Conservation (phyloP, 2,113 vertebrate genomes). For the Engraulis encrasicolus region DNA sequence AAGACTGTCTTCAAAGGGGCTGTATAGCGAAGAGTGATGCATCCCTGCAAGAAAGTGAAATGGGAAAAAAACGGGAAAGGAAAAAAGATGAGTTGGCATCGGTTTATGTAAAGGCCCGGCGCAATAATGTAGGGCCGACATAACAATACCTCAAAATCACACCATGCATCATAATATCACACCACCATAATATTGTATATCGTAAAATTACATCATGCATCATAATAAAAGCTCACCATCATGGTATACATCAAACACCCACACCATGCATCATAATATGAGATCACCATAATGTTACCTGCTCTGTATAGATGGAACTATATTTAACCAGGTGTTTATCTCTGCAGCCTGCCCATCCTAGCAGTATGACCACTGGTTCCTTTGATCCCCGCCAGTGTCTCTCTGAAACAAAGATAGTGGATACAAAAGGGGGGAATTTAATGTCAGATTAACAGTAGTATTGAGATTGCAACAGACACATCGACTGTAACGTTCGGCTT, state of each 20-base stretch:
- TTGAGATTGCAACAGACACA: too few relatives aligned
- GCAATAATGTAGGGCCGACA: not conserved
- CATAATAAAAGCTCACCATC: too few relatives aligned
- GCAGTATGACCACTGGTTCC: slow-evolving; percentile 88
- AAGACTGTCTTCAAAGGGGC: slow-evolving; percentile 89
- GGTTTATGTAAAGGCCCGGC: not conserved
- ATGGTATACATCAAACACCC: too few relatives aligned
- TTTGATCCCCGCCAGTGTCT: slow-evolving; percentile 74
- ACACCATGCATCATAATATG: too few relatives aligned
- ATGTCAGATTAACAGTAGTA: too few relatives aligned
- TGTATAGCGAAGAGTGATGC: slow-evolving; percentile 87
- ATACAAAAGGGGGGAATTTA: too few relatives aligned
- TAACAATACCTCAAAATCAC: not conserved
- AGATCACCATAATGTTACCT: too few relatives aligned
- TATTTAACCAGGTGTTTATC: slow-evolving; percentile 94
- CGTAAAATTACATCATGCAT: too few relatives aligned
- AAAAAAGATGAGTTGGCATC: not conserved
- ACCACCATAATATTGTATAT: too few relatives aligned
- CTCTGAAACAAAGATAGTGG: slow-evolving; percentile 63
- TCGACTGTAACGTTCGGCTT: too few relatives aligned
- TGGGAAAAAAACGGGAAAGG: too few relatives aligned
- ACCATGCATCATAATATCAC: too few relatives aligned
- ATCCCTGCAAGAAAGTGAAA: slow-evolving; percentile 80
- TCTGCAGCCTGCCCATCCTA: slow-evolving; percentile 94
- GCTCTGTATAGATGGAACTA: slow-evolving; percentile 88